Percentiles rank a stretch among this genome's conserved stretches.
phyloP scores from a whole-genome alignment of 2,113 vertebrate species.

The Pseudopodoces humilis region DNA sequence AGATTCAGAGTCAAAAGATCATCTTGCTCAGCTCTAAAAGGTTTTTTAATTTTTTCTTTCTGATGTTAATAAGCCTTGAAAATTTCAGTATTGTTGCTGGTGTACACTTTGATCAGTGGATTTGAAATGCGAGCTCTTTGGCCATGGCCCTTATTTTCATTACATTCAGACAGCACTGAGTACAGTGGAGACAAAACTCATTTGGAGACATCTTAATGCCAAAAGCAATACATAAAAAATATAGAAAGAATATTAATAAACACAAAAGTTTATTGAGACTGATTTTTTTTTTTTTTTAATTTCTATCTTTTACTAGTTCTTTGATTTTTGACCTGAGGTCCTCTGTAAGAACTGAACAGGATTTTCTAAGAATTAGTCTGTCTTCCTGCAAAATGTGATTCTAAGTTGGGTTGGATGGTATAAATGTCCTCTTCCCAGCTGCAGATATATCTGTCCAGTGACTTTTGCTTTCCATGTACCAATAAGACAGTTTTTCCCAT shows the following conservation, averaged over 20 bases:
- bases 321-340: background rate
- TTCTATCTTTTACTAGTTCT: background rate
- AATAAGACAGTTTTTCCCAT: background rate
- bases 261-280: background rate
- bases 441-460: background rate
- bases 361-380: background rate
- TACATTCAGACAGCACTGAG: background rate
- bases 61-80: constrained; percentile 34
- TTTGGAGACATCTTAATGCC: background rate
- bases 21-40: background rate
- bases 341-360: background rate
- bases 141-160: background rate
- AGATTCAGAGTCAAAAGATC: constrained; percentile 46
- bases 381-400: background rate
- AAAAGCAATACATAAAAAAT: background rate
- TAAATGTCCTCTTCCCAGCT: background rate
- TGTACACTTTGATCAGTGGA: constrained; percentile 25
- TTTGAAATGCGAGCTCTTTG: constrained; percentile 20
- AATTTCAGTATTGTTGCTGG: background rate
- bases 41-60: constrained; percentile 32
- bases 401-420: background rate
- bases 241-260: constrained; percentile 2
- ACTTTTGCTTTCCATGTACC: background rate
- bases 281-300: background rate
- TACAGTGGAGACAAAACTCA: background rate